Base-by-base conservation (phyloP, 2,888 invertebrate genomes). In the Perithous albicinctus region DNA sequence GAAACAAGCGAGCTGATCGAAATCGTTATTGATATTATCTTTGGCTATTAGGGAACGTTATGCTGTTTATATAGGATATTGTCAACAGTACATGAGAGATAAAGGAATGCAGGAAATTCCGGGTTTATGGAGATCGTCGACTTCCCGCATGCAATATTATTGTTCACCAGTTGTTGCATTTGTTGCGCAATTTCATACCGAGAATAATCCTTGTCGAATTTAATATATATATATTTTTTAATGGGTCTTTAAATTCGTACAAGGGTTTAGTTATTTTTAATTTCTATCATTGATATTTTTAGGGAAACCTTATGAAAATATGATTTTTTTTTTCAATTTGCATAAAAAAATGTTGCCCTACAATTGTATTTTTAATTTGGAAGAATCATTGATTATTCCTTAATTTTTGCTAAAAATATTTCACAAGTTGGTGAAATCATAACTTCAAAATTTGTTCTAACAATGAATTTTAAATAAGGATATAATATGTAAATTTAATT, bases 91-190 rank as follows among this genome's bases (percentile, higher is more conserved):
- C 7, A 63, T 63, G 41, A 54, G 41, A 46, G 12, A 69, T 63
- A 74, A 73, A 69, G 43, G 51, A 63, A 75, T 56, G 48, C 59
- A 74, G 79, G 72, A 80, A 80, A 78, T 56, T 75, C 77, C 66
- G 63, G 70, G 56, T 74, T 74, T 43, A 64, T 38, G 64, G 43
- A 64, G 56, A 78, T 78, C 70, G 73, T 59, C 56, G 46, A 70
- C 72, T 84, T 84, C 86, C 86, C 78, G 80, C 84, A 86, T 80
- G 81, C 81, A 76, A 83, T 67, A 75, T 23, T n/a, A 43, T 75
- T 43, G 54, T 75, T 77, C 63, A n/a, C 8, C 5, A 48, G 74
- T 78, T 75, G 77, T 80, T 76, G 59, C 35, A 20, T 43, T 38
- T 12, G 61, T 81, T 81, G 56, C 69, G 41, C 46, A 81, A 81